A percentile compares a stretch with the other conserved stretches of the same genome.
Conservation (phyloP, 2,888 invertebrate species). For the Dynastes grantii region DNA sequence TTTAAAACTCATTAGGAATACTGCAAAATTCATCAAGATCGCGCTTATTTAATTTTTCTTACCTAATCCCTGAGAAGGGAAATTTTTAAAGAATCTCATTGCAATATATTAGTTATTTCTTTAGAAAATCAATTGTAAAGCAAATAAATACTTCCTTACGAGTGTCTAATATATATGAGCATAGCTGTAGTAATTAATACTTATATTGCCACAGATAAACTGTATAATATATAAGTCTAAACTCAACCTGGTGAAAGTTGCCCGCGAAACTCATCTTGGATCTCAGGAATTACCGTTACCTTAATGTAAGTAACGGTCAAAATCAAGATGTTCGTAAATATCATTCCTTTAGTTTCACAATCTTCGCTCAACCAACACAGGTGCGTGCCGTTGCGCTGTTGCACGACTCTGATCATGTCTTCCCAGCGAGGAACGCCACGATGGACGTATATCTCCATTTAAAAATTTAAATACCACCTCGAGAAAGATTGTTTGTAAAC, state of each 20-base stretch:
- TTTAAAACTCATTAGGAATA: too few species aligned
- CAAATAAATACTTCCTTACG: too few species aligned
- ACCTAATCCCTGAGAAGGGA: too few species aligned
- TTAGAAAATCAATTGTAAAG: too few species aligned
- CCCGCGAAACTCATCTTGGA: background rate
- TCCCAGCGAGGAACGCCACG: background rate
- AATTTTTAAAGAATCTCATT: too few species aligned
- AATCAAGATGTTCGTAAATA: slow-evolving; percentile 37
- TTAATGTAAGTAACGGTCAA: slow-evolving; percentile 44
- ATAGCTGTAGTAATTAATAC: too few species aligned
- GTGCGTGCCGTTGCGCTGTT: slow-evolving; percentile 11
- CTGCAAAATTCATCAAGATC: too few species aligned
- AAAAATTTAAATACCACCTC: slow-evolving; percentile 46
- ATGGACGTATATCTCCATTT: slow-evolving; percentile 28
- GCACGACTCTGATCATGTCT: slow-evolving; percentile 13
- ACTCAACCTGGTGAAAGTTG: slow-evolving; percentile 18
- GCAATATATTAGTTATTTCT: too few species aligned
- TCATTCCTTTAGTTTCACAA: slow-evolving; percentile 5
- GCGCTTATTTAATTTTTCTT: too few species aligned
- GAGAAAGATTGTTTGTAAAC: slow-evolving; percentile 48
- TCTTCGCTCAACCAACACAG: slow-evolving; percentile 14
- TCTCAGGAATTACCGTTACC: slow-evolving; percentile 25
- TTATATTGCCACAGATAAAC: too few species aligned
- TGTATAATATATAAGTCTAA: background rate
- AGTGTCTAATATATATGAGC: too few species aligned